These are phyloP conservation scores for Brachionus angularis DNA, from an alignment of 1,140 invertebrate species.

Conservation along the genomic window DNA sequence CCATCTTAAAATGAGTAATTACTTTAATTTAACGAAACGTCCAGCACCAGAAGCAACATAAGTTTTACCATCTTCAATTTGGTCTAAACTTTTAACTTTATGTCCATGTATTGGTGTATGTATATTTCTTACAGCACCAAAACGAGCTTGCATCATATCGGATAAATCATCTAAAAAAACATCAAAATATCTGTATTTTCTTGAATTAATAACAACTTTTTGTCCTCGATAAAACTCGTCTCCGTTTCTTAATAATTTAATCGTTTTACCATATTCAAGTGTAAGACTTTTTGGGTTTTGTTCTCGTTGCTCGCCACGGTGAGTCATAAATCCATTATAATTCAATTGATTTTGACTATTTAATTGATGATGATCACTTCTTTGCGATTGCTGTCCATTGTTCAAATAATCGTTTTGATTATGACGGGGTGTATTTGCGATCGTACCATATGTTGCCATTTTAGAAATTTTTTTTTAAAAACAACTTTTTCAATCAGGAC, in stretches of 20 bases:
- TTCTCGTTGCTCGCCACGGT: background rate
- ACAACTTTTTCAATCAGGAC: no score
- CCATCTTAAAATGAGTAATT: no score
- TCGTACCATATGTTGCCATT: no score
- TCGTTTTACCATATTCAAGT: constrained; percentile 28
- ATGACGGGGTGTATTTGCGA: no score
- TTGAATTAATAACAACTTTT: constrained; percentile 40
- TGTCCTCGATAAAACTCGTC: constrained; percentile 36
- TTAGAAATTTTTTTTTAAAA: no score
- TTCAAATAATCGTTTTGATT: no score
- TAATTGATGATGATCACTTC: no score
- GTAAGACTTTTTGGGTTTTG: background rate
- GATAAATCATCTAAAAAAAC: constrained; percentile 44
- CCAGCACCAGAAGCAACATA: constrained; percentile 39
- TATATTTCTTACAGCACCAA: constrained; percentile 38
- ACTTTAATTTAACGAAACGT: constrained; percentile 19
- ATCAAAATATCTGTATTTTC: constrained; percentile 36
- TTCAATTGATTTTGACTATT: no score
- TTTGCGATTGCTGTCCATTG: no score
- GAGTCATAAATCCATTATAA: constrained; percentile 35
- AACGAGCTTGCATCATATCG: constrained; percentile 27
- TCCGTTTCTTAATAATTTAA: constrained; percentile 33
- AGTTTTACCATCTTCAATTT: constrained; percentile 40
- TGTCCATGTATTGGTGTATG: constrained; percentile 38
- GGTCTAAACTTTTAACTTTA: constrained; percentile 6